Evolutionary conservation across 2,888 invertebrate species (phyloP).

Genomic region (Strigamia maritima): DNA sequence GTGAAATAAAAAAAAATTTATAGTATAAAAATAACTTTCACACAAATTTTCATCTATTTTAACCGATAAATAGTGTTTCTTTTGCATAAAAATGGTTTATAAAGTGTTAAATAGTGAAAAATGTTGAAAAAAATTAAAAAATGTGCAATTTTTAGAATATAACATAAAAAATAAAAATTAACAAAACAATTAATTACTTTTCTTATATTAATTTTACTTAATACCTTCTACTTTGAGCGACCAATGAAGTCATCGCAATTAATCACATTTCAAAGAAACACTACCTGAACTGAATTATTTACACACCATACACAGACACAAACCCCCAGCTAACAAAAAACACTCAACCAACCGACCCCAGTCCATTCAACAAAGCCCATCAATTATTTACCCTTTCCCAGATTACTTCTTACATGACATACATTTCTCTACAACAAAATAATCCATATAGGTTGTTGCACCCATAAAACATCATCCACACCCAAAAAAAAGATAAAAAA

Average conservation of each 20-base stretch:
- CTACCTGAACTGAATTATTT: neutral
- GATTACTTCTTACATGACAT: neutral
- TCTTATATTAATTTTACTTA: no score
- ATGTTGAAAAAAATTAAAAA: no score
- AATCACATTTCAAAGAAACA: neutral
- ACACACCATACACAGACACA: neutral
- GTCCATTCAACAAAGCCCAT: neutral
- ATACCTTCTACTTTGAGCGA: neutral
- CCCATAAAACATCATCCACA: slow-evolving; percentile 1
- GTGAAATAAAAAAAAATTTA: neutral
- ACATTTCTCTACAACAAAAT: neutral
- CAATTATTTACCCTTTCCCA: neutral
- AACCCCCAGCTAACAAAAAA: neutral
- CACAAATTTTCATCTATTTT: no score
- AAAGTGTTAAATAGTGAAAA: no score
- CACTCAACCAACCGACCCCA: neutral
- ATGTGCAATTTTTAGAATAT: no score
- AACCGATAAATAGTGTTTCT: no score
- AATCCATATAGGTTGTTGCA: neutral
- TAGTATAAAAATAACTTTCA: no score
- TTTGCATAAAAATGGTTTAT: no score
- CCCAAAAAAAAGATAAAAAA: neutral
- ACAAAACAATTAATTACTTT: no score
- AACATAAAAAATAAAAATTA: no score
- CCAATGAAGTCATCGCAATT: neutral